phyloP scores from a whole-genome alignment of 2,113 vertebrate species.

The Halichoerus grypus region DNA sequence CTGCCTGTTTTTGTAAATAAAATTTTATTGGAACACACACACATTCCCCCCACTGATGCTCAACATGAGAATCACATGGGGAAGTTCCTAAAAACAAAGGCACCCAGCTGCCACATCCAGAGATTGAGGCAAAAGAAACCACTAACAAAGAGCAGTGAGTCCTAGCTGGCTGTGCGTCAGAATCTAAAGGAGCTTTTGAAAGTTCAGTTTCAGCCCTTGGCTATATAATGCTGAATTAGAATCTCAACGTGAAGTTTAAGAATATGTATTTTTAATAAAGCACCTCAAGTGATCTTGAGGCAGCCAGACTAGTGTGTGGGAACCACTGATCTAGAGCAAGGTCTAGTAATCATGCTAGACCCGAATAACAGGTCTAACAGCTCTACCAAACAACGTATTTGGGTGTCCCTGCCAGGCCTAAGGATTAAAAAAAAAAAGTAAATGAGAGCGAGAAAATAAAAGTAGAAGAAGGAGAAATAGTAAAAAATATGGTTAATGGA shows the following conservation, averaged over 20 bases:
- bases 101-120: background rate
- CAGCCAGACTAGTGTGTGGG: background rate
- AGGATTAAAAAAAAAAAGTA: background rate
- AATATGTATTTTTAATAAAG: conserved; percentile 13
- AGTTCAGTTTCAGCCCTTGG: background rate
- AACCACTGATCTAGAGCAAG: background rate
- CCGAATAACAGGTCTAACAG: background rate
- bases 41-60: background rate
- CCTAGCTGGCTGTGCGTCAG: background rate
- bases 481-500: background rate
- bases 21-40: background rate
- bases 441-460: background rate
- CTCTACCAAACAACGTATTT: background rate
- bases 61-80: background rate
- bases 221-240: conserved; percentile 2
- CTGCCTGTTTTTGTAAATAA: background rate
- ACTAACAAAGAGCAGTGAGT: background rate
- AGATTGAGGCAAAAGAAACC: background rate
- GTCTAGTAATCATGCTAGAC: background rate
- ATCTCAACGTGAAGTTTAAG: background rate
- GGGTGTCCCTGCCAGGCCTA: background rate
- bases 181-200: background rate
- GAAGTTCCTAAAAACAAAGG: conserved; percentile 47
- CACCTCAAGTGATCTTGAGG: background rate
- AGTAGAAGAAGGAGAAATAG: background rate